phyloP scores from a whole-genome alignment of 2,888 invertebrate genomes.

The Carterocephalus palaemon region DNA sequence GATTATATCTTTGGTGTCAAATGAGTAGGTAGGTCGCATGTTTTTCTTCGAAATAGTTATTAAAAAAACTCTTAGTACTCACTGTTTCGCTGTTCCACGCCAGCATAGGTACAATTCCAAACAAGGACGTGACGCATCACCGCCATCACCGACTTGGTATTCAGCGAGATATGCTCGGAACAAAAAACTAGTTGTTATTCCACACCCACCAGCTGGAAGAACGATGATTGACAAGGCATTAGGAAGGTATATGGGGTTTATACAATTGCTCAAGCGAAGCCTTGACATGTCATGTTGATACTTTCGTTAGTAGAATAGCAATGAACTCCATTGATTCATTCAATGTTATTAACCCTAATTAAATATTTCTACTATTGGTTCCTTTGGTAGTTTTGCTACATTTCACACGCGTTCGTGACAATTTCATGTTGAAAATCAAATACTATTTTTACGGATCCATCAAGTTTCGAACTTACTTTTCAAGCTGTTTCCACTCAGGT shows the following conservation, averaged over 20 bases:
- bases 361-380: too few relatives aligned
- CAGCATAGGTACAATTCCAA: constrained; percentile 21
- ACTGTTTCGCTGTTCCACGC: neutral
- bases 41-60: neutral
- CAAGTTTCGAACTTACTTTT: too few relatives aligned
- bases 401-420: too few relatives aligned
- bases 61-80: neutral
- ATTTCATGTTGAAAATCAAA: too few relatives aligned
- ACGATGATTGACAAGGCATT: constrained; percentile 74
- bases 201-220: constrained; percentile 38
- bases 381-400: too few relatives aligned
- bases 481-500: too few relatives aligned
- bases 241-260: constrained; percentile 52
- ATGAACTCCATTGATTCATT: too few relatives aligned
- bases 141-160: constrained; percentile 57
- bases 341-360: too few relatives aligned
- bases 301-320: constrained; percentile 52
- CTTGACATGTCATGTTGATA: constrained; percentile 51
- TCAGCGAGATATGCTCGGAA: constrained; percentile 42
- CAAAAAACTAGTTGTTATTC: constrained; percentile 65
- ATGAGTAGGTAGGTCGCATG: too few relatives aligned
- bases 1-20: too few relatives aligned
- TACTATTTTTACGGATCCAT: too few relatives aligned
- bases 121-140: constrained; percentile 52
- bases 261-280: constrained; percentile 53